These are phyloP conservation scores for Eilema depressum DNA, from an alignment of 2,888 invertebrate species.

Conservation along the genomic window DNA sequence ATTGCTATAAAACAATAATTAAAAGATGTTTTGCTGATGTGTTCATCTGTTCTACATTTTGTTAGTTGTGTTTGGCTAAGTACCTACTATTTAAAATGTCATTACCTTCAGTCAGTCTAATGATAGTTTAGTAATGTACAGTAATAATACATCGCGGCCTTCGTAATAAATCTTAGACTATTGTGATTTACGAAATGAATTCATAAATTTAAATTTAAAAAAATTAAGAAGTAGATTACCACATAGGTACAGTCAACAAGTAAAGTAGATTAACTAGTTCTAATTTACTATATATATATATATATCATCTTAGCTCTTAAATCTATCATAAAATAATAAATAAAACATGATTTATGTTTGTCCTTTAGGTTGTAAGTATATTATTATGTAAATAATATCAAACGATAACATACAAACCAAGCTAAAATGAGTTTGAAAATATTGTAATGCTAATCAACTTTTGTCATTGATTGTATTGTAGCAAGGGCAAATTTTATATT, in stretches of 20 bases:
- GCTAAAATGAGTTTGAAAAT: no score
- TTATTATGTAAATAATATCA: no score
- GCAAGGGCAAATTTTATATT: neutral
- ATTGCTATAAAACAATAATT: neutral
- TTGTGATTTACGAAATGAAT: conserved; percentile 14
- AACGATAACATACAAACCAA: no score
- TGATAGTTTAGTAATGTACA: conserved; percentile 4
- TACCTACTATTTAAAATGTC: conserved; percentile 20
- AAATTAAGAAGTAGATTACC: no score
- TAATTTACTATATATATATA: no score
- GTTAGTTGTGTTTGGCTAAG: neutral
- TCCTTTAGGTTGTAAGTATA: no score
- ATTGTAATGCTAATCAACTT: neutral
- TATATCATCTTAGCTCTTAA: no score
- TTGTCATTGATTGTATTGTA: neutral
- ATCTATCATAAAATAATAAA: no score
- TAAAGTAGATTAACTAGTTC: no score
- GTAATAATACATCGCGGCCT: conserved; percentile 18
- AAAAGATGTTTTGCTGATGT: neutral
- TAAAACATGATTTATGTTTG: no score
- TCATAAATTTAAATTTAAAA: conserved; percentile 2
- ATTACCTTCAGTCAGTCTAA: conserved; percentile 34
- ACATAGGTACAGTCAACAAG: no score
- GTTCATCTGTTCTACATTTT: neutral
- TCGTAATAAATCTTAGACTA: conserved; percentile 3